Evolutionary conservation across 2,888 invertebrate species (phyloP).

Genomic region (Sarcophaga carnaria): DNA sequence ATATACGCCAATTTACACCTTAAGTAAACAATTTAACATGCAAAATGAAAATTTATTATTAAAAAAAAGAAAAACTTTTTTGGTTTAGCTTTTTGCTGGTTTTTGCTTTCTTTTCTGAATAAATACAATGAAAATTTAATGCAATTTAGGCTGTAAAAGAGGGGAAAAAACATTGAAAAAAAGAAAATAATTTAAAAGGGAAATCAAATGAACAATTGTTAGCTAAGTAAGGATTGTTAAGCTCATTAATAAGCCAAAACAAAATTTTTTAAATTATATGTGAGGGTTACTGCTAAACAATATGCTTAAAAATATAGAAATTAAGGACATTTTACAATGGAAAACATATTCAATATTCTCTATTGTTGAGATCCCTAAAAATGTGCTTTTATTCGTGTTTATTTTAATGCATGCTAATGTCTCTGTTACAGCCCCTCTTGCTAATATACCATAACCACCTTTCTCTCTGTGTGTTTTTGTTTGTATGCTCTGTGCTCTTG

Average conservation of each 20-base stretch:
- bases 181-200: background rate
- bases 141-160: background rate
- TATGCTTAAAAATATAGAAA: background rate
- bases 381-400: background rate
- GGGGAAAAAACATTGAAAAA: background rate
- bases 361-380: background rate
- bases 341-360: background rate
- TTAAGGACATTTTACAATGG: background rate
- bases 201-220: slow-evolving; percentile 22
- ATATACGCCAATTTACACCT: slow-evolving; percentile 63
- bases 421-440: background rate
- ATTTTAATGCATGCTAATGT: background rate
- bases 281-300: slow-evolving; percentile 52
- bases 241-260: slow-evolving; percentile 57
- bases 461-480: background rate
- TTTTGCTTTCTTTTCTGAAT: background rate
- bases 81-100: background rate
- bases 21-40: slow-evolving; percentile 68
- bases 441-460: background rate
- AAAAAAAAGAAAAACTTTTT: slow-evolving; percentile 12
- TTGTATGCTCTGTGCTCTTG: background rate
- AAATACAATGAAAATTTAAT: background rate
- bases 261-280: background rate
- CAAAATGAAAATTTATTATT: slow-evolving; percentile 60
- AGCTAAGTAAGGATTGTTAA: slow-evolving; percentile 27